Base-by-base conservation (phyloP, 2,113 vertebrate species). In the Agelaius tricolor region DNA sequence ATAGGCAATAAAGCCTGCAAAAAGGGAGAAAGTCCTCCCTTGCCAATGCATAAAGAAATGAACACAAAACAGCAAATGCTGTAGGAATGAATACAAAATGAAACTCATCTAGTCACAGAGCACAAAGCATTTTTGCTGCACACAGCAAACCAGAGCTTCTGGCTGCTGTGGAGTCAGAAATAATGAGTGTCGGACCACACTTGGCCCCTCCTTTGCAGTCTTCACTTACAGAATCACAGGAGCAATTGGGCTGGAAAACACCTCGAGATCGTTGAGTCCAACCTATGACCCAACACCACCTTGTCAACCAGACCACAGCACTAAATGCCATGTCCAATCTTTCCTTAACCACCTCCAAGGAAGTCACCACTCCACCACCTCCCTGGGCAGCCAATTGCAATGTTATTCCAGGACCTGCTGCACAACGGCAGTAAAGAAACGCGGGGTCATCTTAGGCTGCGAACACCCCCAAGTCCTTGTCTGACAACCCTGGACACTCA, bases 1-100 rank as follows among this genome's bases (percentile, higher is more conserved):
- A 19, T 1, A 17, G 7, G 0, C 5, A 43, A 44, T 69, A 58
- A n/a, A 4, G 0, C 28, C 18, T 1, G 1, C 14, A 65, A 78
- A 82, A 67, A 18, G 7, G 3, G 10, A 41, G 12, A 18, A 51
- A 72, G 2, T 14, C 28, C 22, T 83, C 9, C 13, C 33, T 55
- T 5, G 1, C 5, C 47, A 79, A 30, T 2, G 3, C 8, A 15
- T 2, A 8, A 62, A 58, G 2, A 66, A 46, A 13, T 5, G 0
- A 52, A 55, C 5, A 66, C 5, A 41, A 74, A 78, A 13, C 12
- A 71, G 10, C 18, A 51, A 75, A 10, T 1, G 0, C 6, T 30
- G 6, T 8, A 46, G n/a, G 44, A 49, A 63, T 5, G 39, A 49
- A 63, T 5, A 10, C 10, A 65, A 79, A 72, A 68, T n/a, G 47